Percentiles rank a stretch among this genome's conserved stretches.
These are phyloP conservation scores for Frankliniella intonsa DNA, from an alignment of 2,888 invertebrate genomes.

Conservation along the genomic window DNA sequence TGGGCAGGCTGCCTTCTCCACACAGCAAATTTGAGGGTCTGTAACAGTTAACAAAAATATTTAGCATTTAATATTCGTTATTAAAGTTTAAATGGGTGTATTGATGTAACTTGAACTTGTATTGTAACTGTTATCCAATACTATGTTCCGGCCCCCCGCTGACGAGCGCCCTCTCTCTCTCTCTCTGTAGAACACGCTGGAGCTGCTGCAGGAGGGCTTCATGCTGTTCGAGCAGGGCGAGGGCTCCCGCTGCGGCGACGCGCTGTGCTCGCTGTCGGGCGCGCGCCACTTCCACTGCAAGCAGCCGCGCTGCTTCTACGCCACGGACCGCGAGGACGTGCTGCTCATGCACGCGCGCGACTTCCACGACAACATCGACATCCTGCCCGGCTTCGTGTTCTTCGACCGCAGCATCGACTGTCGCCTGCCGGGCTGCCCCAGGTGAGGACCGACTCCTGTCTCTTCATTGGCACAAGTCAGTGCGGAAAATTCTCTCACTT, in stretches of 20 bases:
- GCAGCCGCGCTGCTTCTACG: constrained; percentile 73
- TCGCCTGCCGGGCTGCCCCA: constrained; percentile 58
- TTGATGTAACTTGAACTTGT: too few species aligned
- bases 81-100: too few species aligned
- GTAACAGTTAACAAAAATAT: too few species aligned
- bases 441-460: too few species aligned
- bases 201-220: constrained; percentile 43
- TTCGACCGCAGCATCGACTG: constrained; percentile 72
- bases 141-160: too few species aligned
- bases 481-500: too few species aligned
- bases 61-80: too few species aligned
- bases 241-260: constrained; percentile 48
- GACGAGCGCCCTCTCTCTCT: too few species aligned
- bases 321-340: constrained; percentile 71
- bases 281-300: constrained; percentile 78
- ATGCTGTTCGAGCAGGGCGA: constrained; percentile 42
- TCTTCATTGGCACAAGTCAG: too few species aligned
- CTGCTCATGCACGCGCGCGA: constrained; percentile 79
- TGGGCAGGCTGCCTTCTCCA: too few species aligned
- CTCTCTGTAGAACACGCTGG: constrained; percentile 34
- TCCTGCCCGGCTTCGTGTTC: constrained; percentile 80
- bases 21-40: too few species aligned
- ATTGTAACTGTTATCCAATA: too few species aligned
- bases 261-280: constrained; percentile 61
- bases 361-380: constrained; percentile 76